Conservation (phyloP, 1,140 invertebrate species). For the Brachionus paranguensis region DNA sequence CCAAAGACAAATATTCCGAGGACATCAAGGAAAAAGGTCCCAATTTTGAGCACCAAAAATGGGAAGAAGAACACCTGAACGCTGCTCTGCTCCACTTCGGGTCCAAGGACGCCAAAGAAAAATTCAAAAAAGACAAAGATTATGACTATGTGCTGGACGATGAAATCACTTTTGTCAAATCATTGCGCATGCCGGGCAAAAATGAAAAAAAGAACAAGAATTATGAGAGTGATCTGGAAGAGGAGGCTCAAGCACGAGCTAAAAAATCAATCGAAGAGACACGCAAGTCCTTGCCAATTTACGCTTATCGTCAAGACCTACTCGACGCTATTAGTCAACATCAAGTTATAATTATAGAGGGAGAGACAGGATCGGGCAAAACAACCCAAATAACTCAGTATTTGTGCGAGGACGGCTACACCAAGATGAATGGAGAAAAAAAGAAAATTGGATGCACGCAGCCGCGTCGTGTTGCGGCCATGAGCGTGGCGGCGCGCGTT, state of each 20-base stretch:
- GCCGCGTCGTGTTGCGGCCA: constrained; percentile 71
- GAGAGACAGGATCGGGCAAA: constrained; percentile 90
- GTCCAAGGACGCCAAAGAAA: constrained; percentile 72
- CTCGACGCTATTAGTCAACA: constrained; percentile 78
- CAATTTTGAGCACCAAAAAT: constrained; percentile 89
- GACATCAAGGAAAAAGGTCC: constrained; percentile 76
- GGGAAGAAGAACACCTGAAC: constrained; percentile 94
- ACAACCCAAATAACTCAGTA: constrained; percentile 99
- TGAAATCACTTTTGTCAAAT: constrained; percentile 94
- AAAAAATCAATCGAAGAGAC: constrained; percentile 83
- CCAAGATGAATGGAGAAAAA: constrained; percentile 56
- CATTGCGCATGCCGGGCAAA: constrained; percentile 74
- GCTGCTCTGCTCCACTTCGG: constrained; percentile 88
- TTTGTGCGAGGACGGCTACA: constrained; percentile 71
- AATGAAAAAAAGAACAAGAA: constrained; percentile 49
- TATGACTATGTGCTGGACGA: constrained; percentile 88
- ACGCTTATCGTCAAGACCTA: constrained; percentile 79
- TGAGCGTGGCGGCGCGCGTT: constrained; percentile 69
- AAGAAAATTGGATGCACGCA: constrained; percentile 75
- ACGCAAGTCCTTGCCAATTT: constrained; percentile 85
- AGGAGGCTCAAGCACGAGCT: constrained; percentile 66
- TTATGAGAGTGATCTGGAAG: constrained; percentile 48
- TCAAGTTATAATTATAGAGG: constrained; percentile 91
- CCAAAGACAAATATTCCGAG: constrained; percentile 70
- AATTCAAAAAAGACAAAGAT: constrained; percentile 62